Conservation (phyloP, 2,797 vertebrate species). For the Lophotriccus pileatus region DNA sequence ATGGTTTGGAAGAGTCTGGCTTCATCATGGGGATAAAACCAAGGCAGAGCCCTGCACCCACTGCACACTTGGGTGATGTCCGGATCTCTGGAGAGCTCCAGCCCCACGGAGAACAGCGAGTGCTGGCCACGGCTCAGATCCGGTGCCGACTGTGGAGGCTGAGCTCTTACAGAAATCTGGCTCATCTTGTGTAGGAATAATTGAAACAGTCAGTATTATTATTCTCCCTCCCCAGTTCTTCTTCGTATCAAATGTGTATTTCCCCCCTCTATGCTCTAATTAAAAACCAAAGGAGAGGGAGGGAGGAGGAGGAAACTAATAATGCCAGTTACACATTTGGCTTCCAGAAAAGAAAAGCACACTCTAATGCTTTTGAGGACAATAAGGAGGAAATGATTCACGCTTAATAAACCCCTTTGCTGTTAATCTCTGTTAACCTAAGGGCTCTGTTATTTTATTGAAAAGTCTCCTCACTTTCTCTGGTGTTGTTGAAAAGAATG, state of each 20-base stretch:
- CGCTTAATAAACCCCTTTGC: slow-evolving; percentile 45
- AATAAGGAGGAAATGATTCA: slow-evolving; percentile 65
- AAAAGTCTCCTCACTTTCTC: slow-evolving; percentile 54
- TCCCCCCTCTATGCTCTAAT: slow-evolving; percentile 29
- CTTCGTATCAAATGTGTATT: background rate
- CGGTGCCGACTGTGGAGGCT: background rate
- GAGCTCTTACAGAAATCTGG: background rate
- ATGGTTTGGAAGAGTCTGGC: background rate
- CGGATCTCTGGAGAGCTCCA: background rate
- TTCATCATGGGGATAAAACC: background rate
- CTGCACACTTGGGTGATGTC: background rate
- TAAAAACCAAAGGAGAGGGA: slow-evolving; percentile 36
- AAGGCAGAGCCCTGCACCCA: background rate
- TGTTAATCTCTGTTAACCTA: slow-evolving; percentile 51
- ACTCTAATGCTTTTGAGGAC: slow-evolving; percentile 34
- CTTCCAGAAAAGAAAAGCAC: slow-evolving; percentile 21
- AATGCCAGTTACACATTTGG: slow-evolving; percentile 51
- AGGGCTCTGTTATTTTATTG: slow-evolving; percentile 18
- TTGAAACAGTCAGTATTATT: slow-evolving; percentile 25
- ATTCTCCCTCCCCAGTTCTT: background rate
- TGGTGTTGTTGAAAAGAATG: slow-evolving; percentile 37
- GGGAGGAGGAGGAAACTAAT: slow-evolving; percentile 44
- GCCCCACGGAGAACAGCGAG: background rate
- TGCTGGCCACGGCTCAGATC: background rate
- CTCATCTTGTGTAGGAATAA: background rate